phyloP scores from a whole-genome alignment of 2,797 vertebrate genomes.

The Crossoptilon crossoptilon region DNA sequence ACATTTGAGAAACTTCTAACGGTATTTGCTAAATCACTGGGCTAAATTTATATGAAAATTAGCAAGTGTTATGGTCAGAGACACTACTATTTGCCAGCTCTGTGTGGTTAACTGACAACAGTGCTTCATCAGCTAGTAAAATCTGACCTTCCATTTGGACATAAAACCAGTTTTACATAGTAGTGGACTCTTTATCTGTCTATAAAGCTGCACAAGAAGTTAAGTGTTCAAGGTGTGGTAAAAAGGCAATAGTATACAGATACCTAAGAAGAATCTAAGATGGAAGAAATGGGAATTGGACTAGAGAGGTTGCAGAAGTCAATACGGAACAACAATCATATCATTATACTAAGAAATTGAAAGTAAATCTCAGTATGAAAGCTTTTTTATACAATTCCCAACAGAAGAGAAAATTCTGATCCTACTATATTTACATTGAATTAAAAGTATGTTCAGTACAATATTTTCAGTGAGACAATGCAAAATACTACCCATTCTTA shows the following conservation, averaged over 20 bases:
- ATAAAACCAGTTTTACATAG: background rate
- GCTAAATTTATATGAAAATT: background rate
- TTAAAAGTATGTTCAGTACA: background rate
- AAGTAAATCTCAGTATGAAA: background rate
- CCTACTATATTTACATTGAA: background rate
- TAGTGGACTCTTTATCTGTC: background rate
- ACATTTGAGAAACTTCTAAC: background rate
- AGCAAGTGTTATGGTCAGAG: background rate
- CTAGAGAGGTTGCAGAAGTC: background rate
- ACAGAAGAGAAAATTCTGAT: background rate
- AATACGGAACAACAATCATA: background rate
- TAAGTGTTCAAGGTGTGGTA: background rate
- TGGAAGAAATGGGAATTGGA: background rate
- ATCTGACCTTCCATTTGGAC: background rate
- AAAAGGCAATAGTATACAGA: background rate
- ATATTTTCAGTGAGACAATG: background rate
- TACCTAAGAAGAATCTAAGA: background rate
- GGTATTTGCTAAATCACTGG: background rate
- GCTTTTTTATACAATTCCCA: background rate
- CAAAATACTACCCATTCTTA: background rate
- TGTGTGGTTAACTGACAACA: background rate
- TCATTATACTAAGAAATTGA: background rate
- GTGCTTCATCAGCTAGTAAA: background rate
- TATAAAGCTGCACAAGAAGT: background rate
- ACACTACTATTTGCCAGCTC: background rate